Evolutionary conservation across 2,797 vertebrate genomes (phyloP), one percentile per base, ranked within the genome.

Genomic region (Falco cherrug): DNA sequence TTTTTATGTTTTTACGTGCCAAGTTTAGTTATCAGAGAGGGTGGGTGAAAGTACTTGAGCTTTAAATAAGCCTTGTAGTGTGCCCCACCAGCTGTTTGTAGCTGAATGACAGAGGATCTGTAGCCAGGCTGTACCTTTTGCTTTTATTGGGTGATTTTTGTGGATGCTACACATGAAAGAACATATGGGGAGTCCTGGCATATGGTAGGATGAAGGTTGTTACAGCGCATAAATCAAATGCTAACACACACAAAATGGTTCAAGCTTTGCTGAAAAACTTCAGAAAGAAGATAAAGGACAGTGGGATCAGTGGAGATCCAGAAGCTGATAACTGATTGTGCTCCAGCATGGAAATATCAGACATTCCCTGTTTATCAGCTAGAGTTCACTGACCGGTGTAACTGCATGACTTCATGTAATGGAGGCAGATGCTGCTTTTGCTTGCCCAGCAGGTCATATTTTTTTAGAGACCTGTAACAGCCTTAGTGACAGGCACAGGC

Each of bases 71-170:
- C 91, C 67, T 50, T 84, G 69, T 48, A 86, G 94, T 89, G 51
- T 93, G 80, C 71, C 63, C 53, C 82, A 22, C 69, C 97, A 98
- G 96, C 93, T 95, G 96, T 93, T 94, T 60, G 51, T 77, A 71
- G 85, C 50, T 80, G 65, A 96, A 89, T 85, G 90, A 95, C 91
- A 41, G 31, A 78, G 74, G 59, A 20, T 67, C 61, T 87, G 60
- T 59, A 78, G 65, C 79, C 51, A 77, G 67, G 69, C 77, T 60
- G 15, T 26, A 84, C 71, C 37, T 71, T 88, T 80, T 87, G 74
- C 79, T 96, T 90, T 78, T 94, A 80, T 45, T 84, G 71, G 68
- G 54, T 81, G 79, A 93, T 57, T 73, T 70, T 29, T 65, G 54
- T 64, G 50, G 43, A 50, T 87, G 26, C 33, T 53, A 31, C 76